These are phyloP conservation scores for Glyptemys insculpta DNA, from an alignment of 2,797 vertebrate species.

Conservation along the genomic window DNA sequence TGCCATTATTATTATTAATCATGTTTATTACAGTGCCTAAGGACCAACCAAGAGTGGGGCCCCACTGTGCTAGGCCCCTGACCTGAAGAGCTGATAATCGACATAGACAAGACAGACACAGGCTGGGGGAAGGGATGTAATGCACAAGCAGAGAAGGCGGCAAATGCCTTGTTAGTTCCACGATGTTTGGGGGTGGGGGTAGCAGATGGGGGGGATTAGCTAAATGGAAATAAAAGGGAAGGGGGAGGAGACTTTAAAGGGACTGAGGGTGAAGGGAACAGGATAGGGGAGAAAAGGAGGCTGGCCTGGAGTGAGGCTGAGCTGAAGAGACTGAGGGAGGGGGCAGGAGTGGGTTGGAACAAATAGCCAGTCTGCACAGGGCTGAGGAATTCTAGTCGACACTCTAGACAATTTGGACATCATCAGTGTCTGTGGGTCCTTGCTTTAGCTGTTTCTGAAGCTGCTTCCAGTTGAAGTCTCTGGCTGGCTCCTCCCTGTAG, in stretches of 20 bases:
- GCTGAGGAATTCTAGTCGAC: not conserved
- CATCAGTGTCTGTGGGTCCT: not conserved
- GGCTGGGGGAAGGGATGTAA: not conserved
- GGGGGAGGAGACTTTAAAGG: not conserved
- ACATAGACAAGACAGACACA: not conserved
- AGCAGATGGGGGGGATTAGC: not conserved
- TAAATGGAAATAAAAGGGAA: not conserved
- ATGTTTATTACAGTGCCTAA: not conserved
- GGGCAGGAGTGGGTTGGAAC: not conserved
- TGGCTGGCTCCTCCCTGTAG: not conserved
- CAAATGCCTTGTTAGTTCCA: not conserved
- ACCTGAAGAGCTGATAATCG: not conserved
- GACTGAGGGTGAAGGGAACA: not conserved
- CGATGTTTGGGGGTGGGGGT: not conserved
- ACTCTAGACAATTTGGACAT: not conserved
- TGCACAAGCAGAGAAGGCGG: not conserved
- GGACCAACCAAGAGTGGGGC: not conserved
- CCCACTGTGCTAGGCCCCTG: not conserved
- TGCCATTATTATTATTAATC: not conserved
- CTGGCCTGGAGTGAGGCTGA: not conserved
- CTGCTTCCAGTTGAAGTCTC: not conserved
- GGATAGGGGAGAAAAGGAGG: not conserved
- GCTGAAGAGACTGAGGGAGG: not conserved
- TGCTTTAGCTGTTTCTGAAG: not conserved
- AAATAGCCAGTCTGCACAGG: not conserved